Base-by-base conservation (phyloP, 2,113 vertebrate genomes). In the Nyctereutes procyonoides region DNA sequence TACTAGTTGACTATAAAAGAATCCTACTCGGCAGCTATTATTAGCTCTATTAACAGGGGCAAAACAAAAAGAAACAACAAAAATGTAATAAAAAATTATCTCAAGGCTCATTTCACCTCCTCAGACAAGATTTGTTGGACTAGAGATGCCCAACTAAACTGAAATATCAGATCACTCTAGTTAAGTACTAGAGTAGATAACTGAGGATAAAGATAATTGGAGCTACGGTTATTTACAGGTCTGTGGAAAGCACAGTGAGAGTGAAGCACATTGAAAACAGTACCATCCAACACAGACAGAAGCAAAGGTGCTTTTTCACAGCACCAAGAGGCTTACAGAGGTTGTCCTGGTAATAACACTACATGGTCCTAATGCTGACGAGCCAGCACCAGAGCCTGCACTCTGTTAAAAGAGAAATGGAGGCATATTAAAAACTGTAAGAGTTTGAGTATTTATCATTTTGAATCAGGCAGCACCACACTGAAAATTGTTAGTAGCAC, bases 351-450 rank as follows among this genome's bases (percentile, higher is more conserved):
- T 24, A 73, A 6, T 60, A 32, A 60, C 5, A 15, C 48, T 7
- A 3, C 1, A 13, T n/a, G 30, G 2, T 55, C 30, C 1, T 22
- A 22, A 13, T 1, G 2, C 0, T n/a, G 32, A 62, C 1, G 24
- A 86, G 67, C 5, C 26, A 17, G 5, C 4, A 24, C 38, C 1
- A 15, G 35, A 85, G 2, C 3, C 38, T 16, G 4, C 24, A 9
- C 32, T 35, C 30, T 38, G 5, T 69, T 79, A 35, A 38, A 77
- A 26, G 60, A 77, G 22, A 90, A 58, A 38, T 24, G 15, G n/a
- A 90, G 17, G 51, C 35, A 35, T 51, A 77, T 67, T 24, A 20
- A n/a, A 43, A 24, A 19, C 32, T n/a, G 35, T 60, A 84, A 55
- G 67, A 65, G 69, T 58, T 76, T 67, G 48, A 77, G 20, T 16